These are phyloP conservation scores for Pangasianodon hypophthalmus DNA, from an alignment of 2,113 vertebrate genomes.

Conservation along the genomic window DNA sequence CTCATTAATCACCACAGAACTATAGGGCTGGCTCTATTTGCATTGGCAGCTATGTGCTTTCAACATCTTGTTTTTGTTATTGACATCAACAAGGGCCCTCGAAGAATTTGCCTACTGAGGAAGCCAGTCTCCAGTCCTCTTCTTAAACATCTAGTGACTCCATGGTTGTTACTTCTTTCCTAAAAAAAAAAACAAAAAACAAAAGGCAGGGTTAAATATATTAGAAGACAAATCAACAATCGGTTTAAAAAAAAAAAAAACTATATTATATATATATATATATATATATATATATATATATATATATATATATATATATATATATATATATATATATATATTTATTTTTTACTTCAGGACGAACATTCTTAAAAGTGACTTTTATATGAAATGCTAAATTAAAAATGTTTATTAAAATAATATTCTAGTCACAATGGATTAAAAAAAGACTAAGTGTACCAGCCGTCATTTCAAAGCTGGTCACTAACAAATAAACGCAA, in stretches of 20 bases:
- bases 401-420: background rate
- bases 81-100: background rate
- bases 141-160: background rate
- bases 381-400: background rate
- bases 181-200: conserved; percentile 29
- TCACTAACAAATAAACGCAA: background rate
- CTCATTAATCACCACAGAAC: conserved; percentile 40
- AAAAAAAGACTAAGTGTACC: background rate
- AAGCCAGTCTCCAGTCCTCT: conserved; percentile 21
- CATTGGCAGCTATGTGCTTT: conserved; percentile 29
- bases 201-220: conserved; percentile 1
- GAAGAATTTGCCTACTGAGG: background rate
- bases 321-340: no score
- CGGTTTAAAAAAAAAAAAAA: background rate
- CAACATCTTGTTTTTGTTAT: conserved; percentile 21
- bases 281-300: no score
- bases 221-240: background rate
- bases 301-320: no score
- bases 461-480: background rate
- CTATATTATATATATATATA: no score
- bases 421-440: background rate
- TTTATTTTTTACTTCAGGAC: background rate
- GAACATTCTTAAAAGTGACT: background rate
- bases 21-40: conserved; percentile 18
- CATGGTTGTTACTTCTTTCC: conserved; percentile 67